Evolutionary conservation across 2,888 invertebrate genomes (phyloP).

Genomic region (Platycheirus rosarum): DNA sequence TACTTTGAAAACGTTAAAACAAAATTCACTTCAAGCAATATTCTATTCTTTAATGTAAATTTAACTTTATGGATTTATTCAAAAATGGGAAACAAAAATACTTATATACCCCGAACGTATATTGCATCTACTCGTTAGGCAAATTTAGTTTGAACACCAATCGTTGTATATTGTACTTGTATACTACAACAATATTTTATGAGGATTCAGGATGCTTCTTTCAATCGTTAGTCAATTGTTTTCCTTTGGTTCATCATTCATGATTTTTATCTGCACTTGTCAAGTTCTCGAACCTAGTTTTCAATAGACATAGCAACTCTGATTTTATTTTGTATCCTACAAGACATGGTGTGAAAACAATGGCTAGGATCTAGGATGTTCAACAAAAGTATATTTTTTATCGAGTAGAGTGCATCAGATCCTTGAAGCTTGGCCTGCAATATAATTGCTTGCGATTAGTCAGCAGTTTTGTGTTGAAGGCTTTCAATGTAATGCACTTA

Average conservation of each 20-base stretch:
- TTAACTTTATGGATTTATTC: conserved; percentile 10
- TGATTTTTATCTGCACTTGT: conserved; percentile 53
- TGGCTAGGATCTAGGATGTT: neutral
- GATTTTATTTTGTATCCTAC: conserved; percentile 16
- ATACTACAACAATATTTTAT: too few relatives aligned
- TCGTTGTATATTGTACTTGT: neutral
- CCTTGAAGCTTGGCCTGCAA: conserved; percentile 45
- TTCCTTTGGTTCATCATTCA: conserved; percentile 50
- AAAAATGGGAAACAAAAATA: neutral
- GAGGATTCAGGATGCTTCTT: conserved; percentile 18
- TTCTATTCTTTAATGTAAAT: too few relatives aligned
- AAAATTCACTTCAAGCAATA: too few relatives aligned
- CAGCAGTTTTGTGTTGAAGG: conserved; percentile 48
- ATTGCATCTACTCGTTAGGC: conserved; percentile 19
- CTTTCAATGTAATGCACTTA: conserved; percentile 1
- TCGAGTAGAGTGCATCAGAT: conserved; percentile 36
- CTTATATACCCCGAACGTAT: conserved; percentile 14
- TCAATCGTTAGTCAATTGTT: conserved; percentile 56
- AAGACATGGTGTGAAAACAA: conserved; percentile 37
- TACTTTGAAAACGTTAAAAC: conserved; percentile 6
- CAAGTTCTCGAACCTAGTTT: conserved; percentile 35
- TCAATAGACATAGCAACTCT: conserved; percentile 20
- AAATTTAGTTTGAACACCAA: conserved; percentile 16
- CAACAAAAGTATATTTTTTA: conserved; percentile 15
- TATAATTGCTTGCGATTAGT: conserved; percentile 50